Evolutionary conservation across 2,888 invertebrate species (phyloP).

Genomic region (Hartigia nigra): DNA sequence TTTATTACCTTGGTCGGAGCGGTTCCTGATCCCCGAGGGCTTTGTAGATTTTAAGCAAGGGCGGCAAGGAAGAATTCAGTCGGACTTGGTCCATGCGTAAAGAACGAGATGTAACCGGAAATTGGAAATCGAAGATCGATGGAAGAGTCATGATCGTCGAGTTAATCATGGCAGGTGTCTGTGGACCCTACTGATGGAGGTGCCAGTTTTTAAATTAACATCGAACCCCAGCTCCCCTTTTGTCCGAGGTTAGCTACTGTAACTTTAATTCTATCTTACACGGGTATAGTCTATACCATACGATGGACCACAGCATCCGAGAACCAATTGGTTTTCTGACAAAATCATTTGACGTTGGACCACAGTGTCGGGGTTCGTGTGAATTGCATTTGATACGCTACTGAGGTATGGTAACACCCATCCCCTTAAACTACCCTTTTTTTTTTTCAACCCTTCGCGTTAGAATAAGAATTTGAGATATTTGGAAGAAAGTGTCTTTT

Average conservation of each 20-base stretch:
- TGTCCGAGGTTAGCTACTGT: conserved; percentile 12
- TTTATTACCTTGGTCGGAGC: neutral
- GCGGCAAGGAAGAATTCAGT: neutral
- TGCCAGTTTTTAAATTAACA: conserved; percentile 18
- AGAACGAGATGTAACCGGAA: conserved; percentile 5
- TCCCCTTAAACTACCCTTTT: neutral
- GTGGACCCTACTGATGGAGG: neutral
- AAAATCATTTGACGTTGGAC: conserved; percentile 14
- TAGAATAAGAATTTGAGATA: neutral
- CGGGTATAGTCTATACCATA: neutral
- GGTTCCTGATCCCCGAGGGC: neutral
- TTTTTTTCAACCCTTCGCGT: neutral
- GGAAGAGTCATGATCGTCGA: conserved; percentile 16
- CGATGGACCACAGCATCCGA: conserved; percentile 1
- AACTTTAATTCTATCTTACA: conserved; percentile 7
- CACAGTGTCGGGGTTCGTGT: conserved; percentile 1
- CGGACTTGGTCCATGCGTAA: neutral
- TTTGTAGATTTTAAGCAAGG: neutral
- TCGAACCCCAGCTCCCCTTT: conserved; percentile 1
- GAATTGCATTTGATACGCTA: conserved; percentile 3
- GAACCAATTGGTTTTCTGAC: conserved; percentile 22
- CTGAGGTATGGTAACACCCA: neutral
- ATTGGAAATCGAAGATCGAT: conserved; percentile 30
- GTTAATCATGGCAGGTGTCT: conserved; percentile 22
- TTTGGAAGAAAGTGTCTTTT: neutral